These are phyloP conservation scores for Scatophagus argus DNA, from an alignment of 2,113 vertebrate genomes.

Conservation along the genomic window DNA sequence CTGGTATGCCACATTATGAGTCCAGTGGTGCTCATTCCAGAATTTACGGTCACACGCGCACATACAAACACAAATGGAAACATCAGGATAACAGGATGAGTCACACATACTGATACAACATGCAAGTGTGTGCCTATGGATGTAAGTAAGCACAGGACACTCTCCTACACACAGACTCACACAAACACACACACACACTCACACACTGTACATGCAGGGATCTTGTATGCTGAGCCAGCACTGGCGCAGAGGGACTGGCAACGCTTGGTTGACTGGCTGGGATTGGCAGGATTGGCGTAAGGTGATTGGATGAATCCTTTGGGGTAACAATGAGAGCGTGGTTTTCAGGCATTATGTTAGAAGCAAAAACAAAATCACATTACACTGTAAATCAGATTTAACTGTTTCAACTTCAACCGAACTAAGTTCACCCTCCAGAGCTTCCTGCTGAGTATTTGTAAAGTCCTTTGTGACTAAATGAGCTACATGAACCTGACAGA, in stretches of 20 bases:
- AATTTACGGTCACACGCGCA: neutral
- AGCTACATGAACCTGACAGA: neutral
- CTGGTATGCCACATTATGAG: too few species aligned
- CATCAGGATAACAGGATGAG: constrained; percentile 2
- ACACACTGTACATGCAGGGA: constrained; percentile 12
- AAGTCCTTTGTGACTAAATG: neutral
- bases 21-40: too few species aligned
- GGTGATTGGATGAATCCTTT: constrained; percentile 45
- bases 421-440: neutral
- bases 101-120: neutral
- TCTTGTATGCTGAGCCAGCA: constrained; percentile 36
- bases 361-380: constrained; percentile 23
- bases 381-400: constrained; percentile 15
- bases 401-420: constrained; percentile 24
- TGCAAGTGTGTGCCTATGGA: neutral
- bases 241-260: constrained; percentile 43
- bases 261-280: constrained; percentile 45
- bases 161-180: neutral
- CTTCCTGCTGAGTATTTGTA: neutral
- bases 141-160: constrained; percentile 2
- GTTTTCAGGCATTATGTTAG: constrained; percentile 34
- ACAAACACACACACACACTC: constrained; percentile 3
- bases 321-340: constrained; percentile 38
- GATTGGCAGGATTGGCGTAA: constrained; percentile 41
- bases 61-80: neutral